Percentiles rank a stretch among this genome's conserved stretches.
Evolutionary conservation across 2,113 vertebrate species (phyloP).

Genomic region (Taxidea taxus): DNA sequence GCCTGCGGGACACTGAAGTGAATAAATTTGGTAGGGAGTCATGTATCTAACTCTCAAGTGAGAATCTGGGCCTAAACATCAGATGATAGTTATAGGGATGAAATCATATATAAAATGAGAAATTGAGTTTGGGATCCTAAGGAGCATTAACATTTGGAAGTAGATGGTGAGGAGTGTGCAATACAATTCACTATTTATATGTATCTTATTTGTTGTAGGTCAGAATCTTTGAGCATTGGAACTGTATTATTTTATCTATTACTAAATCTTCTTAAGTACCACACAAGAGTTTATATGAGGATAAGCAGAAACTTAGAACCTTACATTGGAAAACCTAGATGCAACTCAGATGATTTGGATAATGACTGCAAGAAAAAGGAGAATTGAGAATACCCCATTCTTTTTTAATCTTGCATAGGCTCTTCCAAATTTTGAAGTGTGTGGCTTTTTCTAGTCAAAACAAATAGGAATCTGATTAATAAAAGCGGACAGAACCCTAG

Average conservation of each 20-base stretch:
- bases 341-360: neutral
- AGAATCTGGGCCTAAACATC: neutral
- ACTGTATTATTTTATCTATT: neutral
- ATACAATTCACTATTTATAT: neutral
- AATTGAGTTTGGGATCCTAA: neutral
- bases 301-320: conserved; percentile 25
- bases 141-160: conserved; percentile 19
- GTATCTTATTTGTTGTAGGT: neutral
- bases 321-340: conserved; percentile 24
- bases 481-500: neutral
- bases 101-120: neutral
- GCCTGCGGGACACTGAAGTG: neutral
- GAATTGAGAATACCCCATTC: neutral
- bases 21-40: neutral
- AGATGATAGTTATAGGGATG: neutral
- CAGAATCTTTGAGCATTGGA: neutral
- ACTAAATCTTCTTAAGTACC: neutral
- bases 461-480: conserved; percentile 6
- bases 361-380: neutral
- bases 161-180: neutral
- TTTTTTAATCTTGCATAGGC: neutral
- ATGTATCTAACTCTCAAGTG: neutral
- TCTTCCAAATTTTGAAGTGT: neutral
- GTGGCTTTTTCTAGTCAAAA: conserved; percentile 48
- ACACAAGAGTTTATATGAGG: neutral